Base-by-base conservation (phyloP, 1,140 invertebrate species). In the Kradibia gibbosae region DNA sequence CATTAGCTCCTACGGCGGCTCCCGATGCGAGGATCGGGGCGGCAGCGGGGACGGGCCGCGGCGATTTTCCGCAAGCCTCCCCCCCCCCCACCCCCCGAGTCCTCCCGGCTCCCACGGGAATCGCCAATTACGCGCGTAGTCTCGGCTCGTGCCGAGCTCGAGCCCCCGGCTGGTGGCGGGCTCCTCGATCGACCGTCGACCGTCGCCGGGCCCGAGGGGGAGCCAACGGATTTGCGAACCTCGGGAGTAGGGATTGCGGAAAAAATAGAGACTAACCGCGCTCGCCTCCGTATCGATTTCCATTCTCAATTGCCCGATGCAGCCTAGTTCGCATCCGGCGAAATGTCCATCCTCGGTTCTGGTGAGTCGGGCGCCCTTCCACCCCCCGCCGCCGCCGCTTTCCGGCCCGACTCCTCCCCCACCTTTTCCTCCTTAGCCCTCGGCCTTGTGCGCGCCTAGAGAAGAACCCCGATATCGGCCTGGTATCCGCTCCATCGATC, bases 271-370 rank as follows among this genome's bases (percentile, higher is more conserved):
- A 67, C 17, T n/a, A 67, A 67, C 17, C 34, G 34, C 34, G 62
- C 20, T n/a, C n/a, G n/a, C 3, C 0, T n/a, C 20, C 34, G 77
- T 81, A 85, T 85, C 81, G 81, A 85, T 85, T 85, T 85, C 65
- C 73, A 80, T 78, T 84, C 65, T 70, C 45, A 78, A 76, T 79
- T 71, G 79, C 84, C 83, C 84, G 79, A 55, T 81, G 83, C 71
- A 83, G 83, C 83, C 81, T 84, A 83, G 83, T 83, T 72, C 72
- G 70, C 82, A 83, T 84, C 80, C 83, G 83, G 62, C 55, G 70
- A 65, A 73, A 53, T 82, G 80, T 36, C 53, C 53, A 71, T 79
- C 57, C 11, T 53, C 22, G 42, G 55, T 53, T 70, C 28, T 17
- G 65, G 65, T 71, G 55, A 22, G 73, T 78, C 62, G 53, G 39